Evolutionary conservation across 2,113 vertebrate species (phyloP).

Genomic region (Clupea harengus): DNA sequence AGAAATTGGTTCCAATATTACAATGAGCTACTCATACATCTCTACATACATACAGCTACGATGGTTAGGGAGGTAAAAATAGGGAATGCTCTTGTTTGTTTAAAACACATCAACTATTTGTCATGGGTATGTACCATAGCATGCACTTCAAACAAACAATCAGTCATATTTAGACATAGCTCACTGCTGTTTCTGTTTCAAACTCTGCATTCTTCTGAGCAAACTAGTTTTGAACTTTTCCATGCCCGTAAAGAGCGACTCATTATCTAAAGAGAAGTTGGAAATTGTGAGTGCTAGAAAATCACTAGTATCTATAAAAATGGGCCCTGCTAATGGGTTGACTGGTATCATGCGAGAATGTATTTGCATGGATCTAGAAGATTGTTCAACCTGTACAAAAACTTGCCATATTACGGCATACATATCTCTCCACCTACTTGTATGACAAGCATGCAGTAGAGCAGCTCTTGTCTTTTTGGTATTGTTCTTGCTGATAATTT

Average conservation of each 20-base stretch:
- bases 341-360: too few relatives aligned
- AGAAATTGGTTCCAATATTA: not conserved
- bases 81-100: too few relatives aligned
- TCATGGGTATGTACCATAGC: too few relatives aligned
- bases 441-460: not conserved
- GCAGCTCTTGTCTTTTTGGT: not conserved
- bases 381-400: too few relatives aligned
- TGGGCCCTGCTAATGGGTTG: not conserved
- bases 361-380: too few relatives aligned
- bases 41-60: too few relatives aligned
- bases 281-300: not conserved
- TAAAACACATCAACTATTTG: too few relatives aligned
- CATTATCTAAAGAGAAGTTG: not conserved
- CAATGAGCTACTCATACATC: not conserved
- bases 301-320: not conserved
- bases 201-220: not conserved
- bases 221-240: not conserved
- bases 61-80: too few relatives aligned
- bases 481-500: not conserved
- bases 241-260: not conserved
- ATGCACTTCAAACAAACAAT: not conserved
- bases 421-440: too few relatives aligned
- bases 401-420: too few relatives aligned
- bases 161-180: not conserved
- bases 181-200: not conserved